Evolutionary conservation across 2,113 vertebrate species (phyloP), one percentile per base, ranked within the genome.

Genomic region (Rattus rattus): DNA sequence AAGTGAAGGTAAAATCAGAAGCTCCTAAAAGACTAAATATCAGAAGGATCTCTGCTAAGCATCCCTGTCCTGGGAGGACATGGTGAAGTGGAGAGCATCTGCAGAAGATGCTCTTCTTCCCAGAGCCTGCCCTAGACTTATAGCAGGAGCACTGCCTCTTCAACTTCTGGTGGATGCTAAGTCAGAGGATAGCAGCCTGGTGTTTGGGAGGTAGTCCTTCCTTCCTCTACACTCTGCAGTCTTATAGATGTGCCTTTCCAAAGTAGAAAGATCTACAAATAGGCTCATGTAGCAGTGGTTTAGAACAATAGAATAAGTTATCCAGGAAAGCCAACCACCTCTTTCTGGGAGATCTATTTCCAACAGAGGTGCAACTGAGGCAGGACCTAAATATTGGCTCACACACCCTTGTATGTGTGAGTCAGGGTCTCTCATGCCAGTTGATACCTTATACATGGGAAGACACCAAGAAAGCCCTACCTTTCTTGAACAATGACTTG

Each of bases 1-100:
- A 92, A 95, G 87, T 54, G 77, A 73, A 95, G 88, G 95, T 83
- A 56, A 96, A 92, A 81, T 65, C 91, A 94, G 92, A 96, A 75
- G 69, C 81, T 94, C 49, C 43, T 80, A 36, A 89, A 96, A 87
- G 52, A 63, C 84, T 54, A 80, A 63, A 12, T 96, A 67, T 89
- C n/a, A 54, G 61, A 91, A 95, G 76, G 47, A 24, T 73, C 30
- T 43, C 59, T 43, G 14, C 17, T 91, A 17, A 91, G 65, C 75
- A 49, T 61, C 14, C 56, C 24, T 72, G 30, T 22, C 0, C 36
- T n/a, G 83, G 49, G 16, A 67, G 69, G 86, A 85, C 54, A 75
- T 0, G 20, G 22, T 91, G 89, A 88, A 80, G 22, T 7, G 39
- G 72, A 69, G 26, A 94, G 22, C 54, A 0, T 0, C 19, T 59